Base-by-base conservation (phyloP, 1,140 invertebrate species). In the Hylaeus anthracinus region DNA sequence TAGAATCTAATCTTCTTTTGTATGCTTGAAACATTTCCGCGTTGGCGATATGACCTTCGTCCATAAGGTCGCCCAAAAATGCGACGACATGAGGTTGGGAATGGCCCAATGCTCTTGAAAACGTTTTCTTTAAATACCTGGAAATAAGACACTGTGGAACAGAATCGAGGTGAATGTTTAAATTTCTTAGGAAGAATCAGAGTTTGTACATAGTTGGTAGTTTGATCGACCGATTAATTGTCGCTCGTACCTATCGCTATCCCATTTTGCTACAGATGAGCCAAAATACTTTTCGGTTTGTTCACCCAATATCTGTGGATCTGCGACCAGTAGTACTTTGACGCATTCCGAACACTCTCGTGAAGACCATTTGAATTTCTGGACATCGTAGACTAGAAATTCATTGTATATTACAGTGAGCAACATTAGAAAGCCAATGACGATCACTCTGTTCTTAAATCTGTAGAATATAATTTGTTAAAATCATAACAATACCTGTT, bases 51-150 rank as follows among this genome's bases (percentile, higher is more conserved):
- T 97, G 97, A 0, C 98, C 98, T 94, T 99, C 98, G 91, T 99
- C 98, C 94, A 98, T 96, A 65, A 98, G 93, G 93, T 99, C 98
- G 5, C 98, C 98, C 43, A 99, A 93, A 93, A 98, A 99, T 66
- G 97, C 94, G 72, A 99, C 94, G n/a, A 97, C 94, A 94, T 98
- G 95, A 51, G 98, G 98, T 82, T 97, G 93, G n/a, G 96, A 94
- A 92, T 97, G 95, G 51, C 94, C 92, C 41, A 96, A 89, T 5
- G 96, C 97, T 81, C 95, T 92, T 26, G 93, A 91, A 92, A 98
- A 99, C 71, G 97, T 97, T 89, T 96, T 96, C 14, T 93, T 92
- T 73, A 98, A 93, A 92, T 97, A 98, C 87, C 97, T 97, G 90
- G 43, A 95, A 93, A 84, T 78, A 77, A 43, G 14, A 72, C 26